Base-by-base conservation (phyloP, 1,140 invertebrate genomes). In the Charaxes varanes region DNA sequence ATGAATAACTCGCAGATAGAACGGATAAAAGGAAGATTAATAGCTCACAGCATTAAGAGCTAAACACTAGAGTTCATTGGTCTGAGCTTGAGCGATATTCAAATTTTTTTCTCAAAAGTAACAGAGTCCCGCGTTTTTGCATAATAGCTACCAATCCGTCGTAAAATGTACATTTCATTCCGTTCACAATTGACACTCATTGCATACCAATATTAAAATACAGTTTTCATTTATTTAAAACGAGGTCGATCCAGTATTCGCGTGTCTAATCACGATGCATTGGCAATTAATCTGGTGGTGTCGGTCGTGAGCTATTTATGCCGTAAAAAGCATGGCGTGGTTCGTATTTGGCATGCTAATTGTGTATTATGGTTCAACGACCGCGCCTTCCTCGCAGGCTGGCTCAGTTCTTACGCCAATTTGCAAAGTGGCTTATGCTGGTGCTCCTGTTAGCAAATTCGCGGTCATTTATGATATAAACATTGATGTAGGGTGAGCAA, bases 261-360 rank as follows among this genome's bases (percentile, higher is more conserved):
- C 42, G 30, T 52, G 50, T 43, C 42, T 50, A 56, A 52, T 56
- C 44, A 35, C 48, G 53, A 59, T 63, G 55, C 53, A 64, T 48
- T 38, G 30, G 47, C 61, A 69, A 73, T 76, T 69, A 74, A 72
- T 74, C 69, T 60, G 44, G 31, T 52, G 33, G 54, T 57, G 57
- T 64, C 56, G 60, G 41, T 67, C 67, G 65, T 70, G 64, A 62
- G 65, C 63, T 72, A 78, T 76, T 76, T 80, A 74, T 70, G 61
- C 61, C 60, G 55, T 63, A 61, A 71, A 62, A 49, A 61, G 58
- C 57, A 64, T 66, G 40, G 53, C 60, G 43, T 66, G 56, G 58
- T 7, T 52, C 60, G 77, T 73, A 81, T 76, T 70, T 73, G 70
- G 72, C 69, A 81, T 81, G 71, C 77, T 79, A 81, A 77, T 81